Evolutionary conservation across 2,888 invertebrate species (phyloP), one percentile per base, ranked within the genome.

Genomic region (Meiosimyza decipiens): DNA sequence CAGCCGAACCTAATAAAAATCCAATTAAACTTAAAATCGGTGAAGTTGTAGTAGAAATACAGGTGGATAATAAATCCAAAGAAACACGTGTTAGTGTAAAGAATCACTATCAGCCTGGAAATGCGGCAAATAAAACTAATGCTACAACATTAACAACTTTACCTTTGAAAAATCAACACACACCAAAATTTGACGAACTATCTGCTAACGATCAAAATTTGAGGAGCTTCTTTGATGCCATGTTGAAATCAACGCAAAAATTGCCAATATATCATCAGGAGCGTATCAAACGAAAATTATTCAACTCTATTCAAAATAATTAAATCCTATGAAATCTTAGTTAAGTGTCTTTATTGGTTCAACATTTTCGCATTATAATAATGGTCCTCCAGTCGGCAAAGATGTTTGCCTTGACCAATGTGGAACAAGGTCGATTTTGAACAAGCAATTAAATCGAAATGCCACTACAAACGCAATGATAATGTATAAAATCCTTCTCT

Each of bases 241-340:
- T 78, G 77, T 70, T 79, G 49, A 72, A 71, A 50, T 75, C 77
- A 11, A 75, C 77, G 3, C 72, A 75, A 52, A 72, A 71, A 50
- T 59, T 79, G 16, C 77, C 78, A 1, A 65, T 51, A 66, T 77
- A 75, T 68, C 76, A 79, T 74, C 79, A 78, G 57, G 74, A 76
- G 33, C 70, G 73, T 13, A 72, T 78, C n/a, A 77, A 73, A 40
- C 33, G 71, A 40, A 72, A 74, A 55, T 71, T 79, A 28, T 22
- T 74, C n/a, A 65, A 73, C 47, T 73, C 69, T 55, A 64, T 78
- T 47, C 71, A 52, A 70, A 62, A 52, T 40, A 63, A 40, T 13
- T 47, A 62, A 40, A 40, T 1, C 9, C 6, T 62, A 6, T 47
- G 12, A 49, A 54, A 64, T 22, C 28, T 28, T 40, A 40, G 4